A percentile compares a stretch with the other conserved stretches of the same genome.
Evolutionary conservation across 2,113 vertebrate genomes (phyloP).

Genomic region (Setophaga coronata): DNA sequence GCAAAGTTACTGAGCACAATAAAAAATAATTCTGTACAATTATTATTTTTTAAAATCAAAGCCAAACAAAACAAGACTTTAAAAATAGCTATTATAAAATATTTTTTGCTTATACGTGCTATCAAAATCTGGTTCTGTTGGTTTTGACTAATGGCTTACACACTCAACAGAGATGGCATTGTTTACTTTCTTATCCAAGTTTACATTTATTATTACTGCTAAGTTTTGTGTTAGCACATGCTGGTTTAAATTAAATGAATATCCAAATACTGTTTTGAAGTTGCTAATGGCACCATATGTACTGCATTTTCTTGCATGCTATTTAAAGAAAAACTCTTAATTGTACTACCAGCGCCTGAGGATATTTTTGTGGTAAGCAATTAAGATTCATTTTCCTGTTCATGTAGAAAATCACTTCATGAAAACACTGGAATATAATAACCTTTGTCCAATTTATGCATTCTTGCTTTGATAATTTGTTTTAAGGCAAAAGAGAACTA

Average conservation of each 20-base stretch:
- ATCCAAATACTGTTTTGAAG: constrained; percentile 45
- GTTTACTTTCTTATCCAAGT: constrained; percentile 38
- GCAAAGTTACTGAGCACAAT: background rate
- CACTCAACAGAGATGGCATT: background rate
- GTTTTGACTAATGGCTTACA: background rate
- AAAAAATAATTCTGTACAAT: background rate
- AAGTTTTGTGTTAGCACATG: constrained; percentile 21
- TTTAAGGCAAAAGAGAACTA: background rate
- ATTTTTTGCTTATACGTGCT: background rate
- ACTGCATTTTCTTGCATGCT: constrained; percentile 14
- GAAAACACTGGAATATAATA: constrained; percentile 21
- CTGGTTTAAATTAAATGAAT: constrained; percentile 52
- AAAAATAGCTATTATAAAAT: background rate
- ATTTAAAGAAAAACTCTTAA: constrained; percentile 55
- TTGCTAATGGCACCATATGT: constrained; percentile 41
- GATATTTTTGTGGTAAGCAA: constrained; percentile 52
- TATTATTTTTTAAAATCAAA: background rate
- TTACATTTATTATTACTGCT: constrained; percentile 30
- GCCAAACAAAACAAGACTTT: background rate
- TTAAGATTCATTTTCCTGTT: constrained; percentile 37
- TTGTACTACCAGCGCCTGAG: background rate
- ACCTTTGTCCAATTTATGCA: background rate
- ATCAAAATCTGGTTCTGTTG: background rate
- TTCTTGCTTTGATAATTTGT: constrained; percentile 32
- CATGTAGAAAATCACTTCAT: constrained; percentile 21